Percentiles rank a stretch among this genome's conserved stretches.
Evolutionary conservation across 2,113 vertebrate species (phyloP).

Genomic region (Mus pahari): DNA sequence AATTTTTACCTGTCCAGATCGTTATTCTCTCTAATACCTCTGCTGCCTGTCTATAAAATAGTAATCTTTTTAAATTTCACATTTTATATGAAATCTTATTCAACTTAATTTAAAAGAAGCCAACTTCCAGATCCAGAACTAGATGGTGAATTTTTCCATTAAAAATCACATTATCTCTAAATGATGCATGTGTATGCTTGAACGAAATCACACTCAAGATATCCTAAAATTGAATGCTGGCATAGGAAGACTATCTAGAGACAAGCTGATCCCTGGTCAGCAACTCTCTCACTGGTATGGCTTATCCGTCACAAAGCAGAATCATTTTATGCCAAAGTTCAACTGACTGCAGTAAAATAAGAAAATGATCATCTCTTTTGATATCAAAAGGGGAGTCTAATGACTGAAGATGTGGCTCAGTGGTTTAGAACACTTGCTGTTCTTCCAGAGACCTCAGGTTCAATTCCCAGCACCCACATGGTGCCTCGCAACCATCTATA

Average conservation of each 20-base stretch:
- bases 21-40: not conserved
- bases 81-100: constrained; percentile 11
- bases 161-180: constrained; percentile 29
- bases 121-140: constrained; percentile 16
- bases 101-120: constrained; percentile 43
- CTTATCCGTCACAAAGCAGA: constrained; percentile 32
- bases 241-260: not conserved
- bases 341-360: constrained; percentile 23
- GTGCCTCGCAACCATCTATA: not conserved
- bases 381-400: not conserved
- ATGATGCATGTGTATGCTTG: not conserved
- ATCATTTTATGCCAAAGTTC: constrained; percentile 8
- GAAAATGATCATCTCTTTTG: constrained; percentile 21
- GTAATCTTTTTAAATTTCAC: not conserved
- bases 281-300: not conserved
- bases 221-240: constrained; percentile 24
- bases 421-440: not conserved
- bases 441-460: not conserved
- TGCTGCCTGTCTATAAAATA: constrained; percentile 1
- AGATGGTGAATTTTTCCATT: constrained; percentile 1
- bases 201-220: not conserved
- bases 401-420: not conserved
- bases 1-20: not conserved
- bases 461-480: not conserved
- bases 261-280: not conserved